Evolutionary conservation across 1,140 invertebrate species (phyloP).

Genomic region (Pogonus chalceus): DNA sequence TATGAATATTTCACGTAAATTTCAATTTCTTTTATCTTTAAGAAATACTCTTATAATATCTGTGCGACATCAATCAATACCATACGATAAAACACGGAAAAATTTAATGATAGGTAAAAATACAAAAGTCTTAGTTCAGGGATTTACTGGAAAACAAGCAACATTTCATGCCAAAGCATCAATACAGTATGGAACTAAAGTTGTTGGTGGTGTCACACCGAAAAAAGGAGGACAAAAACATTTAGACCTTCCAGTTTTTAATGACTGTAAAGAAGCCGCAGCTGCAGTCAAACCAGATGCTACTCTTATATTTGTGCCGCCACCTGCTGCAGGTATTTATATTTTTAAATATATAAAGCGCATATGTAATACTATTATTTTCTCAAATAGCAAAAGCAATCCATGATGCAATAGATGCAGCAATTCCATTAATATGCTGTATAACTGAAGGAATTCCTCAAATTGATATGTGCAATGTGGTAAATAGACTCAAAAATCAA

Average conservation of each 20-base stretch:
- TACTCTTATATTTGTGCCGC: conserved; percentile 95
- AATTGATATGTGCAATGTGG: conserved; percentile 97
- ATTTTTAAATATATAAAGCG: background rate
- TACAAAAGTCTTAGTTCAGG: conserved; percentile 93
- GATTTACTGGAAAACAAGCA: conserved; percentile 88
- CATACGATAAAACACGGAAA: conserved; percentile 66
- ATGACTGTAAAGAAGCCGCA: conserved; percentile 75
- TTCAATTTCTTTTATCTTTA: no score
- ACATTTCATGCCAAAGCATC: conserved; percentile 88
- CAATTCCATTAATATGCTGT: conserved; percentile 94
- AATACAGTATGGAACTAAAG: conserved; percentile 92
- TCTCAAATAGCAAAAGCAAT: conserved; percentile 84
- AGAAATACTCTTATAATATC: no score
- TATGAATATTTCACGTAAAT: no score
- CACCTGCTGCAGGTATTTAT: conserved; percentile 57
- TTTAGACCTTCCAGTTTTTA: conserved; percentile 85
- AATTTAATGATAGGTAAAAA: conserved; percentile 74
- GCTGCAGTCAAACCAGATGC: conserved; percentile 80
- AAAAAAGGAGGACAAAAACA: conserved; percentile 89
- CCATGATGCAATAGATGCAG: conserved; percentile 91
- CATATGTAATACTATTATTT: no score
- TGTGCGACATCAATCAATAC: no score
- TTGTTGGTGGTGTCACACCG: conserved; percentile 94
- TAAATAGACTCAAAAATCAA: conserved; percentile 80
- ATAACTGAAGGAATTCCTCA: conserved; percentile 99